Base-by-base conservation (phyloP, 2,797 vertebrate genomes). In the Saguinus oedipus region DNA sequence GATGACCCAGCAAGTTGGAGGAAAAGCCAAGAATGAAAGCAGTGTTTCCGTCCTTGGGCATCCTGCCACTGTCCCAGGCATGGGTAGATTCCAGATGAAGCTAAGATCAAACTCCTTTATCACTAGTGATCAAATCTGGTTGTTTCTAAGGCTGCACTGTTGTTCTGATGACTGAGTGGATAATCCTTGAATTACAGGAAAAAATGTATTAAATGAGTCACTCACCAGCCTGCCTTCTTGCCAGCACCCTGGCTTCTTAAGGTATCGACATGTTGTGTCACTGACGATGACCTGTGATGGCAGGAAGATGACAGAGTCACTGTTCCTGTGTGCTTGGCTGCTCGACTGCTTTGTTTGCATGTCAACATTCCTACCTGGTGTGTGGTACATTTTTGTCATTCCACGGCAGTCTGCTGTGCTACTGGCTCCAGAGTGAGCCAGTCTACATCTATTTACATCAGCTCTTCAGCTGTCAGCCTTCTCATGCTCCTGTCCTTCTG, bases 371-470 rank as follows among this genome's bases (percentile, higher is more conserved):
- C 98, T 98, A 96, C 98, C 82, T 12, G 98, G 80, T 97, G 94
- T 94, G 97, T 97, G 96, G 92, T 68, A 86, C 98, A 85, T 98
- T 97, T 92, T 97, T 98, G 90, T 97, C 97, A 98, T 99, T 98
- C 98, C 98, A 96, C 94, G 96, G 80, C 92, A 4, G 93, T 89
- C 94, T 95, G 93, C 96, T n/a, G 42, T 53, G 27, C 50, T 78
- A 88, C 24, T 17, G 30, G 78, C 82, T 55, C 64, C 50, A 68
- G 88, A n/a, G 24, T 70, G 64, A 30, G 70, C 70, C 82, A 61
- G 84, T 72, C 92, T 79, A 2, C 59, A 15, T 93, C 96, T 97
- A n/a, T 95, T 97, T 92, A 92, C 94, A 89, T 87, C 64, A 84
- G 92, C 95, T 61, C 4, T 22, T 96, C 96, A 95, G 97, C 97